Conservation (phyloP, 2,888 invertebrate species). For the Drosophila limbata region DNA sequence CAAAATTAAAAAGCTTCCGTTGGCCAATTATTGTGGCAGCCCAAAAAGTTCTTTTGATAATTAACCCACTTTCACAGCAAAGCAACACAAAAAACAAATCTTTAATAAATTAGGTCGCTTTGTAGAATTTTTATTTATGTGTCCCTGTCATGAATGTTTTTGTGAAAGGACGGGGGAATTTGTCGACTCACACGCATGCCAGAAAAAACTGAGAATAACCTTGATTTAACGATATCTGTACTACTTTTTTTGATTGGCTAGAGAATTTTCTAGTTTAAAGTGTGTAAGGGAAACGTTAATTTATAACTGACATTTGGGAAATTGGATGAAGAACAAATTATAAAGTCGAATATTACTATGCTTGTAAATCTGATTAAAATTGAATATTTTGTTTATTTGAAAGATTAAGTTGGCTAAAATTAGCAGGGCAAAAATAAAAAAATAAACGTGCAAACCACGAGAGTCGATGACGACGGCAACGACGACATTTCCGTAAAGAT, state of each 20-base stretch:
- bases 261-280: constrained; percentile 42
- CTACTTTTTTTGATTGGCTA: constrained; percentile 44
- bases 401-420: constrained; percentile 25
- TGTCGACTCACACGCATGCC: constrained; percentile 42
- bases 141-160: constrained; percentile 27
- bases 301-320: background rate
- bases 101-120: constrained; percentile 49
- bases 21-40: constrained; percentile 10
- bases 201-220: constrained; percentile 47
- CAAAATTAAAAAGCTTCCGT: background rate
- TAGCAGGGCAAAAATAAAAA: constrained; percentile 21
- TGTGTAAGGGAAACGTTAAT: background rate
- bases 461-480: constrained; percentile 44
- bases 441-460: constrained; percentile 70
- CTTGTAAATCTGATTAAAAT: background rate
- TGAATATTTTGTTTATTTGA: background rate
- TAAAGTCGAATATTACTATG: background rate
- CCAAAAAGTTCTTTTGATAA: constrained; percentile 24
- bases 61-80: constrained; percentile 31
- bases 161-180: background rate
- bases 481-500: constrained; percentile 22
- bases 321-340: no score
- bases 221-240: constrained; percentile 55
- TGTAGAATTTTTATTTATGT: constrained; percentile 46
- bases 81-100: constrained; percentile 16